A percentile compares a stretch with the other conserved stretches of the same genome.
Evolutionary conservation across 1,140 invertebrate genomes (phyloP).

Genomic region (Tenebrio molitor): DNA sequence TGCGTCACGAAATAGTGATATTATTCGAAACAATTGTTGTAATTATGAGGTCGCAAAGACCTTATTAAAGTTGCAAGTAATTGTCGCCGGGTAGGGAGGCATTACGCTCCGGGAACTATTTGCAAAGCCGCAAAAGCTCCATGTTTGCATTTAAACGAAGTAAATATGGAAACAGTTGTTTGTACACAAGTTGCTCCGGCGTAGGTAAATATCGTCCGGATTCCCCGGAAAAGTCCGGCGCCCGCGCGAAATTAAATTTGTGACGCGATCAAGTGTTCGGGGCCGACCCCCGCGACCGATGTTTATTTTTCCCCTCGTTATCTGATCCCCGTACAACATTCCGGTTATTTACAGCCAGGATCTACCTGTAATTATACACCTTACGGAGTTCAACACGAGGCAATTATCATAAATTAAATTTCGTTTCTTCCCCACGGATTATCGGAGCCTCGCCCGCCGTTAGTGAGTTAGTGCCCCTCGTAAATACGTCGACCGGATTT

Average conservation of each 20-base stretch:
- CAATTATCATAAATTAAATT: slow-evolving; percentile 57
- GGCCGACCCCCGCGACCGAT: too few species aligned
- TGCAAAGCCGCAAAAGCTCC: slow-evolving; percentile 41
- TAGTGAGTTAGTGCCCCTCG: slow-evolving; percentile 37
- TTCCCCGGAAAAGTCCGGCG: slow-evolving; percentile 9
- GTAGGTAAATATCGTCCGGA: slow-evolving; percentile 11
- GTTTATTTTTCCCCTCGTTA: slow-evolving; percentile 40
- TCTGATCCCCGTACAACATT: slow-evolving; percentile 42
- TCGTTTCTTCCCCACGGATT: slow-evolving; percentile 46
- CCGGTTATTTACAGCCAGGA: slow-evolving; percentile 38
- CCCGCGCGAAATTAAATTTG: too few species aligned
- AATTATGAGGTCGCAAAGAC: slow-evolving; percentile 7
- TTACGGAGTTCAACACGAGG: slow-evolving; percentile 41
- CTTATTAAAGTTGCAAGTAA: slow-evolving; percentile 30
- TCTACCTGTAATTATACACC: slow-evolving; percentile 47
- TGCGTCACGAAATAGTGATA: slow-evolving; percentile 5
- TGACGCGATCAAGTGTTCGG: too few species aligned
- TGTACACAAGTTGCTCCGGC: slow-evolving; percentile 30
- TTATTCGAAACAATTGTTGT: slow-evolving; percentile 1
- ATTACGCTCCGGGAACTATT: slow-evolving; percentile 36
- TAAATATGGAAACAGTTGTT: slow-evolving; percentile 42
- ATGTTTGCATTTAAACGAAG: slow-evolving; percentile 44
- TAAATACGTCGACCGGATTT: slow-evolving; percentile 52
- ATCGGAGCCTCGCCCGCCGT: background rate
- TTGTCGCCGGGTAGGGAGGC: slow-evolving; percentile 22